Evolutionary conservation across 2,113 vertebrate genomes (phyloP), one percentile per base, ranked within the genome.

Genomic region (Cyprinodon variegatus): DNA sequence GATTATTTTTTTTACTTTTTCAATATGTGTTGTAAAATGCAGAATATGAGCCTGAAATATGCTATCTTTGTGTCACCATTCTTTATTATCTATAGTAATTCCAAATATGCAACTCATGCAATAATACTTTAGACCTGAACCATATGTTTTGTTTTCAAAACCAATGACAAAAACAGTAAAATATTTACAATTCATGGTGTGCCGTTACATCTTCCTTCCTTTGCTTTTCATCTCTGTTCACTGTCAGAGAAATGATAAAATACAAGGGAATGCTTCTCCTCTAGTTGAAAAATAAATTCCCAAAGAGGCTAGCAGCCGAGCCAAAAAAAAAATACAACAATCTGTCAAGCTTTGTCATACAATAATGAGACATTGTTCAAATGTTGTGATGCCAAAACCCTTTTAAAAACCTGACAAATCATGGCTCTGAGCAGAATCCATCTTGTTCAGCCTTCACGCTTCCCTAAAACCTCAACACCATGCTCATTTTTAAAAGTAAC

Each of bases 351-450:
- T 88, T 82, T 89, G 76, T 88, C 76, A 80, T 61, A 83, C 63
- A 82, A 77, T 87, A 72, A 82, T 74, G 65, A 78, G 60, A 46
- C 48, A 77, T 76, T 86, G 78, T 87, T 83, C 29, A 81, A 84
- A 84, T 50, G 48, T 81, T 81, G 62, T 66, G 69, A 62, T 60
- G 72, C 45, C 72, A 48, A 62, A 81, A 84, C 77, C 78, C 71
- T 70, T 86, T 82, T 78, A 74, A 86, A 65, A 74, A 87, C 72
- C 73, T 87, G 68, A 86, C 82, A 82, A 78, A 70, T 85, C 75
- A 79, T 79, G 39, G 74, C 65, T 78, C 66, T 67, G 81, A 68
- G 88, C 79, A 75, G 41, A 70, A 65, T 39, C 72, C 46, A 70
- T 85, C 70, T 71, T 40, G 43, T 66, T 82, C 62, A 22, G 81